phyloP scores from a whole-genome alignment of 2,888 invertebrate genomes.

The Trichopoda pennipes region DNA sequence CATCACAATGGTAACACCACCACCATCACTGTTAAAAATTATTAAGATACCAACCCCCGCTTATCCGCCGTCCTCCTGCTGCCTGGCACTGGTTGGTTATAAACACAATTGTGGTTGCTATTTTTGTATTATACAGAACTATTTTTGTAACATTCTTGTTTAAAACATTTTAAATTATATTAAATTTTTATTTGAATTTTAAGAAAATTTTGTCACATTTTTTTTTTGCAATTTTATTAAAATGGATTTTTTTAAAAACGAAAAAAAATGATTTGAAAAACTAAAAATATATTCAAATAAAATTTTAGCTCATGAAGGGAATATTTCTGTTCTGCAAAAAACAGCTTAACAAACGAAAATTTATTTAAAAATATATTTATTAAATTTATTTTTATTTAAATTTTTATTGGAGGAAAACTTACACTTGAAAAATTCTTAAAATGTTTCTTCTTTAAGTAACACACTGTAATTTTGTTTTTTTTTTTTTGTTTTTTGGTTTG shows the following conservation, averaged over 20 bases:
- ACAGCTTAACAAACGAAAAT: too few relatives aligned
- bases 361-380: slow-evolving; percentile 17
- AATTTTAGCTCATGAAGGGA: too few relatives aligned
- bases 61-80: not conserved
- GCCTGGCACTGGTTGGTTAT: not conserved
- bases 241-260: too few relatives aligned
- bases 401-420: slow-evolving; percentile 3
- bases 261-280: too few relatives aligned
- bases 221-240: too few relatives aligned
- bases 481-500: not conserved
- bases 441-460: slow-evolving; percentile 1
- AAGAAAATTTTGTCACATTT: not conserved
- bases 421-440: slow-evolving; percentile 47
- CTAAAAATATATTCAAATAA: too few relatives aligned
- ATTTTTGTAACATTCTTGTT: slow-evolving; percentile 36
- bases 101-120: slow-evolving; percentile 49
- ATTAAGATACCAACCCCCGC: slow-evolving; percentile 33
- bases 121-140: slow-evolving; percentile 52
- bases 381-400: slow-evolving; percentile 14
- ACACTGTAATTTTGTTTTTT: not conserved
- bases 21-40: not conserved
- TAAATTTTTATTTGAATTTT: slow-evolving; percentile 4
- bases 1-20: not conserved
- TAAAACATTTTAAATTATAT: slow-evolving; percentile 29
- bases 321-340: too few relatives aligned